A percentile compares a stretch with the other conserved stretches of the same genome.
Evolutionary conservation across 1,140 invertebrate genomes (phyloP).

Genomic region (Drosophila ercepeae): DNA sequence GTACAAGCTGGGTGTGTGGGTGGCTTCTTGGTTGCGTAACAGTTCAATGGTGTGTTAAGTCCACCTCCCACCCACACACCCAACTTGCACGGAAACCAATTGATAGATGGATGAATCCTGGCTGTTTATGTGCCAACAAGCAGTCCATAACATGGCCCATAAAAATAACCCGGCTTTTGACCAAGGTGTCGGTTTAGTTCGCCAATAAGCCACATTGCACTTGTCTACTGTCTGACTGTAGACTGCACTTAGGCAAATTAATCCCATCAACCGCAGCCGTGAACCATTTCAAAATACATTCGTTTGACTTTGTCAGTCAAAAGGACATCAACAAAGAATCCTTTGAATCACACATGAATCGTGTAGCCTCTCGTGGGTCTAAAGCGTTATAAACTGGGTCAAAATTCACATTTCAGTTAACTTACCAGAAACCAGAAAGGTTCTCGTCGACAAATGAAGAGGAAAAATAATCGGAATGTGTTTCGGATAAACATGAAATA

Average conservation of each 20-base stretch:
- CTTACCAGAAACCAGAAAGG: not conserved
- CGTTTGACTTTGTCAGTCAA: constrained; percentile 41
- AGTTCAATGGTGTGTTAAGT: constrained; percentile 78
- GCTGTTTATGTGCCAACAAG: constrained; percentile 69
- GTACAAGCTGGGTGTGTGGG: constrained; percentile 23
- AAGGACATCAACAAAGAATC: constrained; percentile 14
- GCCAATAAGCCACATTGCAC: constrained; percentile 30
- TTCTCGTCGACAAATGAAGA: not conserved
- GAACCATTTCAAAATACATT: constrained; percentile 34
- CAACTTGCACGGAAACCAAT: constrained; percentile 13
- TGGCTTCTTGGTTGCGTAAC: constrained; percentile 69
- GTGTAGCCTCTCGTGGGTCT: not conserved
- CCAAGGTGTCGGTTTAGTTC: constrained; percentile 45
- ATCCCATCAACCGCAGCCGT: constrained; percentile 50
- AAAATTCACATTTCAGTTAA: not conserved
- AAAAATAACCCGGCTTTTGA: constrained; percentile 37
- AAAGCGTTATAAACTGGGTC: constrained; percentile 2
- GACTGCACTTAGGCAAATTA: constrained; percentile 76
- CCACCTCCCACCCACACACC: constrained; percentile 20
- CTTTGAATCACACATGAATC: constrained; percentile 7
- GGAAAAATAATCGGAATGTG: not conserved
- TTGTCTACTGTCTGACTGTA: not conserved
- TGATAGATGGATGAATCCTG: constrained; percentile 40
- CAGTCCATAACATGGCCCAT: constrained; percentile 59
- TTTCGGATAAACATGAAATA: not conserved